Evolutionary conservation across 2,888 invertebrate genomes (phyloP).

Genomic region (Harpalus rubripes): DNA sequence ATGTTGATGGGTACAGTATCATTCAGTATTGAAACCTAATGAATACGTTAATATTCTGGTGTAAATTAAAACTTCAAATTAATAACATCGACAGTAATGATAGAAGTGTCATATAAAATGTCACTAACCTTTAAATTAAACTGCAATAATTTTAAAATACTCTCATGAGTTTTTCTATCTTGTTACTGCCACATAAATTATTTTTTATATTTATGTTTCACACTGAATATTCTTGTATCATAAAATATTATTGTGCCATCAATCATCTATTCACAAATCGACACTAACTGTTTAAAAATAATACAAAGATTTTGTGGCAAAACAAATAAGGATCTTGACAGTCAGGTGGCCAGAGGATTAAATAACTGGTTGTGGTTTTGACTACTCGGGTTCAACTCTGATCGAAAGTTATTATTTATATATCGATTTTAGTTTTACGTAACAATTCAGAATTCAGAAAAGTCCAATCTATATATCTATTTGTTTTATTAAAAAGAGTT

Average conservation of each 20-base stretch:
- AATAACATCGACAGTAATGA: slow-evolving; percentile 13
- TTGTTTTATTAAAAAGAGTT: no score
- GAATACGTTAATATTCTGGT: not conserved
- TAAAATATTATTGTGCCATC: slow-evolving; percentile 53
- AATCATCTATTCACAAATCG: slow-evolving; percentile 54
- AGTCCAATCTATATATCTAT: no score
- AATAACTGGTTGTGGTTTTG: no score
- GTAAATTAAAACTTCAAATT: slow-evolving; percentile 20
- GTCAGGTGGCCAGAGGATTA: no score
- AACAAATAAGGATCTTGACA: not conserved
- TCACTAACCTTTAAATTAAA: slow-evolving; percentile 46
- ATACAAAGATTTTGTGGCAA: not conserved
- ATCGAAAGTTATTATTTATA: no score
- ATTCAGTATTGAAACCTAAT: not conserved
- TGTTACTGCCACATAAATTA: slow-evolving; percentile 47
- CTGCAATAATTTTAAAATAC: slow-evolving; percentile 55
- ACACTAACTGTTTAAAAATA: slow-evolving; percentile 46
- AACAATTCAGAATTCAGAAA: no score
- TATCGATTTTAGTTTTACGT: no score
- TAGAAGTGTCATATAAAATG: slow-evolving; percentile 33
- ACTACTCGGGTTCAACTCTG: no score
- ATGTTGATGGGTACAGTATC: not conserved
- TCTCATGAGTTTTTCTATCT: slow-evolving; percentile 48
- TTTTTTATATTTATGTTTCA: slow-evolving; percentile 49
- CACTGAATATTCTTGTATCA: slow-evolving; percentile 51